Evolutionary conservation across 2,888 invertebrate species (phyloP).

Genomic region (Gonocerus acuteangulatus): DNA sequence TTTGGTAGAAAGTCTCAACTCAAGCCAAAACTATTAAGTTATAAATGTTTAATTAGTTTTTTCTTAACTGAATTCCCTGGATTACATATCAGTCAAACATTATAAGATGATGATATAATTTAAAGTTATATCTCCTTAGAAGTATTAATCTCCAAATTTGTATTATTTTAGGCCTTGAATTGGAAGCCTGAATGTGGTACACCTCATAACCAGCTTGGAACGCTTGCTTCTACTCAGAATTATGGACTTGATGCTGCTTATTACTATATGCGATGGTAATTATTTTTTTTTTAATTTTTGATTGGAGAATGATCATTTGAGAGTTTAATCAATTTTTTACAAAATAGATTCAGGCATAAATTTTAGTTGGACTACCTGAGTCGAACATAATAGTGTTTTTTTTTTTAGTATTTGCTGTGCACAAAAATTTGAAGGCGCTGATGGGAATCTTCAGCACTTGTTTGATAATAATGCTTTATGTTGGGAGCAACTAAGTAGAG

Average conservation of each 20-base stretch:
- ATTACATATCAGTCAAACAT: too few species aligned
- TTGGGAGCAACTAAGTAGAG: slow-evolving; percentile 20
- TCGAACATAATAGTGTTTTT: slow-evolving; percentile 8
- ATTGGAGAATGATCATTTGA: too few species aligned
- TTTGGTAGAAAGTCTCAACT: too few species aligned
- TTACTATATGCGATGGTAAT: slow-evolving; percentile 78
- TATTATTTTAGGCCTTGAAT: slow-evolving; percentile 68
- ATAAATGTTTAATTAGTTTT: too few species aligned
- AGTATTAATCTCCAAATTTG: neutral
- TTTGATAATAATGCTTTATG: slow-evolving; percentile 53
- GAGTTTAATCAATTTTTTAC: too few species aligned
- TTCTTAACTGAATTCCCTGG: neutral
- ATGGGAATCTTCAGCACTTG: slow-evolving; percentile 69
- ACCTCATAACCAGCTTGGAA: slow-evolving; percentile 92
- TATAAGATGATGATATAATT: too few species aligned
- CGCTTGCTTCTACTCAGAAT: slow-evolving; percentile 69
- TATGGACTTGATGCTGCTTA: slow-evolving; percentile 81
- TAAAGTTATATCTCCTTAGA: too few species aligned
- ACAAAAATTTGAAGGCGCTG: slow-evolving; percentile 80
- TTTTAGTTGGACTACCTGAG: too few species aligned
- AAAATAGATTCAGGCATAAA: too few species aligned
- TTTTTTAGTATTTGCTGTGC: slow-evolving; percentile 53
- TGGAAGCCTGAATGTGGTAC: slow-evolving; percentile 73
- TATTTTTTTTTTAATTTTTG: neutral
- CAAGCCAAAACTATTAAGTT: too few species aligned